Percentiles rank a stretch among this genome's conserved stretches.
Evolutionary conservation across 1,140 invertebrate genomes (phyloP).

Genomic region (Cyclina sinensis): DNA sequence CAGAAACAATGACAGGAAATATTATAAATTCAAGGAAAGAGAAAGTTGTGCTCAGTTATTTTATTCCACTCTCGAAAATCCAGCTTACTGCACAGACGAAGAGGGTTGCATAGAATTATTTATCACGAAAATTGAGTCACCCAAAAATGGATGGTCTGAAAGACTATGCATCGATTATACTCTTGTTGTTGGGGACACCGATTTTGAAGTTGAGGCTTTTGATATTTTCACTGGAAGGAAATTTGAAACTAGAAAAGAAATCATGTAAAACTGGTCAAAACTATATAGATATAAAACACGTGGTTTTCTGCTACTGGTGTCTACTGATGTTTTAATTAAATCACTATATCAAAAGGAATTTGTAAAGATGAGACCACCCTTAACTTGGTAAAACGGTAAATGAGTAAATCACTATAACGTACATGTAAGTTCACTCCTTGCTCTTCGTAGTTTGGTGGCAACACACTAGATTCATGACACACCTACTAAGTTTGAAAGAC

Average conservation of each 20-base stretch:
- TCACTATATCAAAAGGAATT: too few relatives aligned
- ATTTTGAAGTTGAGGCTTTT: background rate
- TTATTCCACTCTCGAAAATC: background rate
- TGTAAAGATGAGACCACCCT: too few relatives aligned
- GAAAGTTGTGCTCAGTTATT: background rate
- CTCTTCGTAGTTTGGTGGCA: too few relatives aligned
- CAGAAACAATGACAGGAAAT: conserved; percentile 1
- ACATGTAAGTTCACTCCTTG: too few relatives aligned
- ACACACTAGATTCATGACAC: too few relatives aligned
- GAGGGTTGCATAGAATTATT: background rate
- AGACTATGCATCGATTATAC: background rate
- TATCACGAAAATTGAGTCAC: background rate
- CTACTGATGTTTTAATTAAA: too few relatives aligned
- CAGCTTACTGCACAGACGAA: conserved; percentile 10
- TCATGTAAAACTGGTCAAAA: too few relatives aligned
- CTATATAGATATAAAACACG: too few relatives aligned
- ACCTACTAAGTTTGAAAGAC: too few relatives aligned
- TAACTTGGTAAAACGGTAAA: too few relatives aligned
- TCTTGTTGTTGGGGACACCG: background rate
- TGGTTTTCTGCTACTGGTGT: too few relatives aligned
- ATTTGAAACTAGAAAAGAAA: background rate
- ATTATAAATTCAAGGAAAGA: background rate
- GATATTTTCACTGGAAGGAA: background rate
- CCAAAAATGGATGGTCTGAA: conserved; percentile 6
- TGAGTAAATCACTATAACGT: too few relatives aligned